Percentiles rank a stretch among this genome's conserved stretches.
phyloP scores from a whole-genome alignment of 2,888 invertebrate genomes.

The Tiliacea citrago region DNA sequence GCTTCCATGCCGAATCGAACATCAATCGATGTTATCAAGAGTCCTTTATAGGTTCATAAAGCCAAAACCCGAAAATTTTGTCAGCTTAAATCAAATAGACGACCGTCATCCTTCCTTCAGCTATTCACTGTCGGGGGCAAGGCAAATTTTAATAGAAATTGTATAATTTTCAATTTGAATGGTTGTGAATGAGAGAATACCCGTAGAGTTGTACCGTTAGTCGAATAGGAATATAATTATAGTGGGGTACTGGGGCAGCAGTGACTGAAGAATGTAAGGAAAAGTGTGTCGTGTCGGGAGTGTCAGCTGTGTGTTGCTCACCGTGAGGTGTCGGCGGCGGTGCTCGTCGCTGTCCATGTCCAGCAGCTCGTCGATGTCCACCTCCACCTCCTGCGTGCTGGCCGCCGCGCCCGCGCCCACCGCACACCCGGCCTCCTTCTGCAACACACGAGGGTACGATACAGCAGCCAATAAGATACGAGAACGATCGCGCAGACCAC shows the following conservation, averaged over 20 bases:
- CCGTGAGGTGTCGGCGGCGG: conserved; percentile 95
- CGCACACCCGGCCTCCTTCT: conserved; percentile 83
- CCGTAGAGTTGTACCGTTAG: no score
- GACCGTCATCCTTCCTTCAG: no score
- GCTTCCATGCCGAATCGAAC: no score
- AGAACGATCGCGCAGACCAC: background rate
- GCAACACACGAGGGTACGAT: conserved; percentile 49
- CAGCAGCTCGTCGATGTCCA: conserved; percentile 98
- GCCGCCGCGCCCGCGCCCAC: conserved; percentile 72
- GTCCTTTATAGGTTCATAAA: no score
- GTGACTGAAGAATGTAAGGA: background rate
- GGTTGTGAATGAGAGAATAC: no score
- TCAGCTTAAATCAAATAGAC: no score
- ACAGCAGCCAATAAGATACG: background rate
- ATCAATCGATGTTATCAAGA: no score
- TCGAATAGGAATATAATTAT: background rate
- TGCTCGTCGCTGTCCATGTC: conserved; percentile 98
- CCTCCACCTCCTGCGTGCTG: conserved; percentile 94
- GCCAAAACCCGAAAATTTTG: no score
- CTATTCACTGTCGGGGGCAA: no score
- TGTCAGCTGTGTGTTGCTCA: conserved; percentile 71
- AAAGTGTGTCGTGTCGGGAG: background rate
- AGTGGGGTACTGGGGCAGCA: background rate
- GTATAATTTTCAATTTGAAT: no score
- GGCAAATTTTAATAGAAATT: no score